Evolutionary conservation across 2,113 vertebrate genomes (phyloP).

Genomic region (Alligator sinensis): DNA sequence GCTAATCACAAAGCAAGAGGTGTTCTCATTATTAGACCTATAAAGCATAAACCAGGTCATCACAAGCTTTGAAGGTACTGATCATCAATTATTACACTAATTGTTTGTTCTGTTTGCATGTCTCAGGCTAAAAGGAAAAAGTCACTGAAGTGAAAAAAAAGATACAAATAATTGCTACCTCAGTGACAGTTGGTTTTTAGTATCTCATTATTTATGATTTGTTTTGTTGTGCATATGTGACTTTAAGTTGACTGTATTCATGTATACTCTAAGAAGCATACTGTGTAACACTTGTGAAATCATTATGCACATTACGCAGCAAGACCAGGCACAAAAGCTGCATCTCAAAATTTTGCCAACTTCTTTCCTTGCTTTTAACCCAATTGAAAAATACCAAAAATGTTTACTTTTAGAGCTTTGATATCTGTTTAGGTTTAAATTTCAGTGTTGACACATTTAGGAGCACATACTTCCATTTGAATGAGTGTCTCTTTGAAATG

Average conservation of each 20-base stretch:
- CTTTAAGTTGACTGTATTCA: conserved; percentile 78
- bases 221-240: conserved; percentile 78
- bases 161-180: conserved; percentile 78
- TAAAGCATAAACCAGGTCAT: conserved; percentile 80
- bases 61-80: conserved; percentile 81
- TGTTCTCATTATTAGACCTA: conserved; percentile 80
- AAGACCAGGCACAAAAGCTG: conserved; percentile 59
- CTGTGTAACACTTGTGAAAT: conserved; percentile 73
- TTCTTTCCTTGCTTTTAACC: conserved; percentile 25
- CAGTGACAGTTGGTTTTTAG: conserved; percentile 78
- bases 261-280: conserved; percentile 67
- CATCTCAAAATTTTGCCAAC: conserved; percentile 52
- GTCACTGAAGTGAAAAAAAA: conserved; percentile 75
- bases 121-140: conserved; percentile 80
- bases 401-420: background rate
- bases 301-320: conserved; percentile 68
- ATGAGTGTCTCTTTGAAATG: background rate
- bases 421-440: conserved; percentile 8
- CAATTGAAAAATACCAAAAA: conserved; percentile 30
- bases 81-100: conserved; percentile 86
- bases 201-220: conserved; percentile 82
- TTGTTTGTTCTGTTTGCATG: conserved; percentile 84
- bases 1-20: conserved; percentile 81
- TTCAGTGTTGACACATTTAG: background rate
- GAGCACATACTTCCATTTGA: conserved; percentile 6